Evolutionary conservation across 2,797 vertebrate species (phyloP).

Genomic region (Eleutherodactylus coqui): DNA sequence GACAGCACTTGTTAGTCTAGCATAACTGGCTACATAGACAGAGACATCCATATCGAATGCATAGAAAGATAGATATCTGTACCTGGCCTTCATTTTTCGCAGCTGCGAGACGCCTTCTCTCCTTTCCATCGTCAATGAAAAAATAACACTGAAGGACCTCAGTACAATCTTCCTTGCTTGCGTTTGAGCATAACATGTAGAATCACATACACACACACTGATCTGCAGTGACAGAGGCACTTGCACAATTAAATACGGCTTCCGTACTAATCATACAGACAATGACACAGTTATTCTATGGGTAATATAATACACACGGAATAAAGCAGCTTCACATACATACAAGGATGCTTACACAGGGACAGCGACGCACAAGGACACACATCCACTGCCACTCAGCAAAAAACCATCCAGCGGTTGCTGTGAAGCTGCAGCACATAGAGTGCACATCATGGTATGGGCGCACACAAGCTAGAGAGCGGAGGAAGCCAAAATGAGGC

Average conservation of each 20-base stretch:
- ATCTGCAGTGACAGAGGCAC: constrained; percentile 30
- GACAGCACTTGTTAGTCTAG: constrained; percentile 23
- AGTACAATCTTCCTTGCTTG: constrained; percentile 30
- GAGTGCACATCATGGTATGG: constrained; percentile 4
- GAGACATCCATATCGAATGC: constrained; percentile 36
- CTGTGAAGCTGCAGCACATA: constrained; percentile 50
- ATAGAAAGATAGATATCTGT: constrained; percentile 57
- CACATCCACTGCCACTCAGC: constrained; percentile 48
- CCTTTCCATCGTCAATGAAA: constrained; percentile 53
- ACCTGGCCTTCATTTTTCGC: constrained; percentile 64
- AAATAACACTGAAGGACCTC: constrained; percentile 19
- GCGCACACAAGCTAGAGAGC: constrained; percentile 16
- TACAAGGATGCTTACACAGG: constrained; percentile 43
- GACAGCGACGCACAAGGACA: constrained; percentile 45
- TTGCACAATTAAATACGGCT: constrained; percentile 23
- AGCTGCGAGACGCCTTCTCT: constrained; percentile 50
- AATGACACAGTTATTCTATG: constrained; percentile 21
- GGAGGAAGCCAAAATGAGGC: constrained; percentile 3
- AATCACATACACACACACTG: constrained; percentile 36
- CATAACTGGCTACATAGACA: constrained; percentile 30
- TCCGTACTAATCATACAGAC: neutral
- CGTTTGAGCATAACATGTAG: constrained; percentile 33
- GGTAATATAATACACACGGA: neutral
- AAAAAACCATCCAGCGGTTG: constrained; percentile 53
- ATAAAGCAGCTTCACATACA: constrained; percentile 6